Percentiles rank a stretch among this genome's conserved stretches.
These are phyloP conservation scores for Drosophila macrospina DNA, from an alignment of 2,888 invertebrate species.

Conservation along the genomic window DNA sequence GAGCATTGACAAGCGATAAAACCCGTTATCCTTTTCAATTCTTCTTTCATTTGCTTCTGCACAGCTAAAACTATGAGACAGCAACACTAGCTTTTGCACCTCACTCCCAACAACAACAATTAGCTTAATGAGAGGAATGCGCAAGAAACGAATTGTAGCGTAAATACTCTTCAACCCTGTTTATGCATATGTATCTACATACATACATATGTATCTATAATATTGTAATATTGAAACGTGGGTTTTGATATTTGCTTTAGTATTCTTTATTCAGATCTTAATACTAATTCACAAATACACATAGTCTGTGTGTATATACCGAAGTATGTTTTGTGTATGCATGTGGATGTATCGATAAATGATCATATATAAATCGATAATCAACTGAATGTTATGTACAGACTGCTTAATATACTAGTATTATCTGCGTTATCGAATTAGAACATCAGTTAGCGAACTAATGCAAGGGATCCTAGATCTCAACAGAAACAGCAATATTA, in stretches of 20 bases:
- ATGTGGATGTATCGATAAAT: constrained; percentile 1
- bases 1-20: no score
- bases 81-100: no score
- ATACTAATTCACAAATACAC: constrained; percentile 52
- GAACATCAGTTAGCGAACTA: constrained; percentile 3
- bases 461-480: not conserved
- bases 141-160: no score
- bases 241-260: not conserved
- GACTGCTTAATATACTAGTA: constrained; percentile 13
- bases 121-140: no score
- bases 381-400: constrained; percentile 17
- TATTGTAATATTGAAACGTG: not conserved
- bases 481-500: not conserved
- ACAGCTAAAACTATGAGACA: no score
- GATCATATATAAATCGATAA: constrained; percentile 10
- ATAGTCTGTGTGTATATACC: constrained; percentile 39
- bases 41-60: no score
- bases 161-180: no score
- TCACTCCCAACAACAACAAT: no score
- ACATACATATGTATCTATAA: no score
- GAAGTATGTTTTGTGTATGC: constrained; percentile 3
- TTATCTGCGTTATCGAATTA: constrained; percentile 8
- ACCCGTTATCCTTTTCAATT: no score
- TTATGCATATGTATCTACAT: no score
- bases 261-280: constrained; percentile 53